A percentile compares a stretch with the other conserved stretches of the same genome.
Evolutionary conservation across 2,113 vertebrate genomes (phyloP).

Genomic region (Calonectris borealis): DNA sequence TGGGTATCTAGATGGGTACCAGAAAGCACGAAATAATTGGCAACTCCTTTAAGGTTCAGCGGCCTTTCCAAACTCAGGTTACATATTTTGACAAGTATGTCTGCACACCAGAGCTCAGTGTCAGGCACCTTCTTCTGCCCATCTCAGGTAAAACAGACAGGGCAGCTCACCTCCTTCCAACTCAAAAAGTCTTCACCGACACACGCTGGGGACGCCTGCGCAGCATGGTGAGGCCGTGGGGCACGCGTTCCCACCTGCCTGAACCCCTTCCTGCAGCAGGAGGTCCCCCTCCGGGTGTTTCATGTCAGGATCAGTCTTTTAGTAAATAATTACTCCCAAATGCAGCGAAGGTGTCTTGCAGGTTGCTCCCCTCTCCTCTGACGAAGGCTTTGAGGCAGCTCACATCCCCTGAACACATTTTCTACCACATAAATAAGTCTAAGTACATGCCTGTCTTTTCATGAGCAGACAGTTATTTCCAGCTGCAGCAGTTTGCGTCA

Average conservation of each 20-base stretch:
- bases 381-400: constrained; percentile 26
- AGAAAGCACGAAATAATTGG: background rate
- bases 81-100: background rate
- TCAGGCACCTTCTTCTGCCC: background rate
- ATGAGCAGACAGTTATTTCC: constrained; percentile 53
- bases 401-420: constrained; percentile 21
- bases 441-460: constrained; percentile 3
- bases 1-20: background rate
- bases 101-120: background rate
- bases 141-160: background rate
- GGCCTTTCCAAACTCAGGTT: background rate
- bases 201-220: background rate
- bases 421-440: constrained; percentile 7
- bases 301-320: background rate
- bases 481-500: constrained; percentile 54
- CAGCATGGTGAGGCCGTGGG: background rate
- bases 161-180: background rate
- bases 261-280: background rate
- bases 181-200: background rate
- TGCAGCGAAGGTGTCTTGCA: background rate
- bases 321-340: background rate
- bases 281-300: background rate
- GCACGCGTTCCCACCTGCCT: background rate
- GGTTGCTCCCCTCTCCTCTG: background rate
- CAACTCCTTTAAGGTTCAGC: background rate